Conservation (phyloP, 2,797 vertebrate species). For the Buceros bicornis region DNA sequence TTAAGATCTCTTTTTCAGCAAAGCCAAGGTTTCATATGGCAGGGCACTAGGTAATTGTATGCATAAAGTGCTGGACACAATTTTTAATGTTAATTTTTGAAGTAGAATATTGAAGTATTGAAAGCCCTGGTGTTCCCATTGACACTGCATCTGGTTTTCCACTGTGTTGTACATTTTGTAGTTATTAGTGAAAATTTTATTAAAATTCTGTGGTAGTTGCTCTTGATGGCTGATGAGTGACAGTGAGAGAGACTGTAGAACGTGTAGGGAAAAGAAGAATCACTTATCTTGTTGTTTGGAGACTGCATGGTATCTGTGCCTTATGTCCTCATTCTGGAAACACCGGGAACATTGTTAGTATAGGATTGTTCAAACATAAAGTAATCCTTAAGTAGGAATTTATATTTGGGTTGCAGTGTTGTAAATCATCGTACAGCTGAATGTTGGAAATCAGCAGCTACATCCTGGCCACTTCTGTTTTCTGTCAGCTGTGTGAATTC, state of each 20-base stretch:
- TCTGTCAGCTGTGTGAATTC: background rate
- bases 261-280: background rate
- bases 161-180: background rate
- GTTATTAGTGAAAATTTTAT: background rate
- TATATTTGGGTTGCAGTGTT: background rate
- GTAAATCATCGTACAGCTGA: background rate
- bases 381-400: background rate
- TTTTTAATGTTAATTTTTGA: background rate
- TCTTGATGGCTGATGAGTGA: background rate
- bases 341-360: background rate
- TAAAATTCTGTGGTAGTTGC: background rate
- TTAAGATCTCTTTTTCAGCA: background rate
- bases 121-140: background rate
- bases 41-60: background rate
- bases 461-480: background rate
- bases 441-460: background rate
- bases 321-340: background rate
- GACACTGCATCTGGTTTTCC: background rate
- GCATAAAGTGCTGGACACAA: background rate
- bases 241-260: background rate
- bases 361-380: background rate
- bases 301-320: background rate
- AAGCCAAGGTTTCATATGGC: background rate
- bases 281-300: background rate
- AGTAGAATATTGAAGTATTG: background rate